Base-by-base conservation (phyloP, 2,888 invertebrate species). In the Nomada goodeniana region DNA sequence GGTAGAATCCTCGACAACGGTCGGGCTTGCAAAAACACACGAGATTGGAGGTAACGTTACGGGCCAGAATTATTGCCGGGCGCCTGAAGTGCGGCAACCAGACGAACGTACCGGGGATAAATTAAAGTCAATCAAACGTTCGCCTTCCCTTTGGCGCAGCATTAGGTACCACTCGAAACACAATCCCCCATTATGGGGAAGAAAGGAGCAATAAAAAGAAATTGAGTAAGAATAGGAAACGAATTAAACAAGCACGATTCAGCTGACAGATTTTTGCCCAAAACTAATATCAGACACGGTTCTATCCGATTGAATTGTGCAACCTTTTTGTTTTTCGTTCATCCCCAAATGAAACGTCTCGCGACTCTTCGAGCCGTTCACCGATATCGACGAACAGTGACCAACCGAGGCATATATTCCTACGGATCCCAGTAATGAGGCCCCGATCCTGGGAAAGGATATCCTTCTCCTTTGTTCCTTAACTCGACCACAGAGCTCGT, bases 1-100 rank as follows among this genome's bases (percentile, higher is more conserved):
- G 83, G 64, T 77, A 44, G 74, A 73, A 69, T 50, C 87, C 68
- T 82, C 55, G 73, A 75, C 68, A 80, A 80, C 76, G 61, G 67
- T 59, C 23, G 29, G 15, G 4, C 26, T 47, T n/a, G 79, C 59
- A 76, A 79, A 74, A 55, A 47, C 13, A 47, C 47, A 47, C 47
- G 47, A 47, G 47, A 13, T 47, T 47, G 13, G 65, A 57, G 29
- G 23, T 20, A n/a, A 60, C 36, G 5, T 23, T 60, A n/a, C 23
- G 13, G 7, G n/a, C 15, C 2, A 10, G 18, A 11, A 18, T 23
- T 10, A 20, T 13, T 15, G 29, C n/a, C n/a, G 11, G 29, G 29
- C n/a, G 10, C 7, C 53, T n/a, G 53, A 9, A 53, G 18, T 7
- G n/a, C 53, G n/a, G n/a, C 53, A 53, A 53, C n/a, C 53, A 15